phyloP scores from a whole-genome alignment of 2,797 vertebrate species.

The Thaleichthys pacificus region DNA sequence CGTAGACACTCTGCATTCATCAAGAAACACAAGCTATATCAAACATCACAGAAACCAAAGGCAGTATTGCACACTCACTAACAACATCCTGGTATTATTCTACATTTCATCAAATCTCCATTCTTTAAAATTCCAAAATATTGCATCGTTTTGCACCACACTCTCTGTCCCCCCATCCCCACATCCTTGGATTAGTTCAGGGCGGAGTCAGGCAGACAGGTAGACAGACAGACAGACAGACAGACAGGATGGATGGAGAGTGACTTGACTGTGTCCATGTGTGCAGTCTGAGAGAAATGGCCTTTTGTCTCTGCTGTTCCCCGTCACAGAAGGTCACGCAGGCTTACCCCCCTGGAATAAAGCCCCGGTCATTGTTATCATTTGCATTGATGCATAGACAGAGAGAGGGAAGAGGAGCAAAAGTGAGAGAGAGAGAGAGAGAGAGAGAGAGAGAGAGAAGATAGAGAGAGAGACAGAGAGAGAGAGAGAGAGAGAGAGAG shows the following conservation, averaged over 20 bases:
- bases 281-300: constrained; percentile 74
- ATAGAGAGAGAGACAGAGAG: constrained; percentile 46
- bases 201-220: neutral
- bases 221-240: neutral
- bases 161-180: neutral
- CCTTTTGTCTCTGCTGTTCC: constrained; percentile 75
- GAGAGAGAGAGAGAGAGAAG: constrained; percentile 55
- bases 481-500: constrained; percentile 35
- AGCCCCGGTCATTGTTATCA: constrained; percentile 79
- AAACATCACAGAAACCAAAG: constrained; percentile 14
- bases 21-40: constrained; percentile 20
- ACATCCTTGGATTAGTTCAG: constrained; percentile 31
- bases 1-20: constrained; percentile 24
- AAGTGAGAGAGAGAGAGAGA: constrained; percentile 35
- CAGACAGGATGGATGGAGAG: constrained; percentile 23
- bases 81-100: constrained; percentile 43
- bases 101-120: constrained; percentile 30
- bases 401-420: constrained; percentile 31
- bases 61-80: constrained; percentile 19
- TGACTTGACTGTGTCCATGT: constrained; percentile 62
- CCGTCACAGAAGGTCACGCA: constrained; percentile 78
- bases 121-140: constrained; percentile 20
- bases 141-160: neutral
- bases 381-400: constrained; percentile 81
- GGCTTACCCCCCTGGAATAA: constrained; percentile 75